Conservation (phyloP, 1,140 invertebrate genomes). For the Leptopilina clavipes region DNA sequence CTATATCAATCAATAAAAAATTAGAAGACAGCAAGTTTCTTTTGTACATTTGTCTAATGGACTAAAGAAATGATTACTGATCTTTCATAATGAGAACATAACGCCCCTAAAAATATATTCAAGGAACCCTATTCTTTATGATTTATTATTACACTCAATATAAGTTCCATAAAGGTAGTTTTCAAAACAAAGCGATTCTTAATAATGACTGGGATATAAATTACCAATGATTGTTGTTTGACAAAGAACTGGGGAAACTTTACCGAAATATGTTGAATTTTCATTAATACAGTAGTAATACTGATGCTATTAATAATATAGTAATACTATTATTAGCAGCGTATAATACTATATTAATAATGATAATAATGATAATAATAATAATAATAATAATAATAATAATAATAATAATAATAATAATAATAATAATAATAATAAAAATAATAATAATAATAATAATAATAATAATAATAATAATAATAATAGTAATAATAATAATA, state of each 20-base stretch:
- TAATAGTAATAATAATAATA: too few relatives aligned
- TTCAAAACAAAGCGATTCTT: background rate
- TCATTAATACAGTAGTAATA: background rate
- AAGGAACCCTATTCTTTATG: background rate
- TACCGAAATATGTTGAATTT: background rate
- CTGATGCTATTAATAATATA: too few relatives aligned
- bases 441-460: too few relatives aligned
- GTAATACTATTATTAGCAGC: too few relatives aligned
- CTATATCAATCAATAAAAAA: background rate
- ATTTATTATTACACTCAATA: background rate
- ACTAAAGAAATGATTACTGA: conserved; percentile 10
- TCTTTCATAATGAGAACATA: background rate
- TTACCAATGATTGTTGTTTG: background rate
- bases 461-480: too few relatives aligned
- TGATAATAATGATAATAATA: too few relatives aligned
- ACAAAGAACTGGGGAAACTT: background rate
- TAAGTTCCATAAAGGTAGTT: background rate
- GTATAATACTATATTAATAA: too few relatives aligned
- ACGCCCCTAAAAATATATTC: background rate
- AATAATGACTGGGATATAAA: background rate
- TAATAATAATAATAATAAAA: too few relatives aligned
- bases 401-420: too few relatives aligned
- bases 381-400: too few relatives aligned
- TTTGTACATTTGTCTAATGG: background rate
- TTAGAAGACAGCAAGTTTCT: background rate